Evolutionary conservation across 2,113 vertebrate species (phyloP).

Genomic region (Cryptotis parvus): DNA sequence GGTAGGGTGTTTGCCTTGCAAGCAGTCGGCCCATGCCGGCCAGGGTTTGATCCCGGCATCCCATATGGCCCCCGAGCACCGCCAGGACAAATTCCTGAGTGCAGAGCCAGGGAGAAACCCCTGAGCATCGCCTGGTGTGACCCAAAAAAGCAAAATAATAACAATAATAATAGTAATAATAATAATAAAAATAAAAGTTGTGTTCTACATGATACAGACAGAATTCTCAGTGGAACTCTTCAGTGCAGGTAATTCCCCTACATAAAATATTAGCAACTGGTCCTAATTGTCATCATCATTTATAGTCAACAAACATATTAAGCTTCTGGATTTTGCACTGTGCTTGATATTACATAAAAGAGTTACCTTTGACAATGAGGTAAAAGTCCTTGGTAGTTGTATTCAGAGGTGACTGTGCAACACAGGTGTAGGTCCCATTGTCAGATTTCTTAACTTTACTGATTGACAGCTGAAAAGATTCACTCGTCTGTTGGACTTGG

Average conservation of each 20-base stretch:
- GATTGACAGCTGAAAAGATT: conserved; percentile 82
- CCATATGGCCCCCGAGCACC: too few species aligned
- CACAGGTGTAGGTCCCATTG: conserved; percentile 85
- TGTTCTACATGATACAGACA: background rate
- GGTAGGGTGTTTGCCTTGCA: too few species aligned
- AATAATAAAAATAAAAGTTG: too few species aligned
- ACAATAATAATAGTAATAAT: too few species aligned
- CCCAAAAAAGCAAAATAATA: too few species aligned
- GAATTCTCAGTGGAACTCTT: conserved; percentile 6
- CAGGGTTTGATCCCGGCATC: too few species aligned
- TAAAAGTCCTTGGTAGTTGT: conserved; percentile 76
- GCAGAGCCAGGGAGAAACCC: too few species aligned
- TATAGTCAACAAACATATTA: background rate
- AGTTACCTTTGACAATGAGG: conserved; percentile 86
- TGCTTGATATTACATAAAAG: background rate
- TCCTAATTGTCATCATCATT: conserved; percentile 2
- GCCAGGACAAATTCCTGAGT: too few species aligned
- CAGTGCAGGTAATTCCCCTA: background rate
- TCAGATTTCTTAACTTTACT: conserved; percentile 80
- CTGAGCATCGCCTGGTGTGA: too few species aligned
- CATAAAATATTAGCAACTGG: conserved; percentile 1
- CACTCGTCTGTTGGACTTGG: conserved; percentile 77
- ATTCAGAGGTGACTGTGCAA: background rate
- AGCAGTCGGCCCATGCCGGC: too few species aligned
- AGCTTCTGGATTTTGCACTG: background rate